Conservation (phyloP, 2,888 invertebrate genomes). For the Cataglyphis albicans region DNA sequence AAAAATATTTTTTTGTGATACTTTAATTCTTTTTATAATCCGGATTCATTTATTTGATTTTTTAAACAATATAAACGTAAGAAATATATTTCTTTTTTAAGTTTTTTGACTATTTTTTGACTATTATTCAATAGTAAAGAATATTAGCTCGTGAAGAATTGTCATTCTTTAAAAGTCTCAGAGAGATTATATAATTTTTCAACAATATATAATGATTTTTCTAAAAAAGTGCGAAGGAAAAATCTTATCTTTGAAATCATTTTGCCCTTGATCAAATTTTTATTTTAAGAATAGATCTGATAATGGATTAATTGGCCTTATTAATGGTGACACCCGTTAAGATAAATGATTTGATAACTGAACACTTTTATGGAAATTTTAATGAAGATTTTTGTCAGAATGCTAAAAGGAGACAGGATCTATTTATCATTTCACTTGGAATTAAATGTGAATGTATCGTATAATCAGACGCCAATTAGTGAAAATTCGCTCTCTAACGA, state of each 20-base stretch:
- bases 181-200: background rate
- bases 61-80: too few relatives aligned
- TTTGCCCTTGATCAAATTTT: background rate
- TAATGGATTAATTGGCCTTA: background rate
- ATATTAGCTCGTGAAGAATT: background rate
- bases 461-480: constrained; percentile 30
- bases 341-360: background rate
- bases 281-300: background rate
- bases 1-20: too few relatives aligned
- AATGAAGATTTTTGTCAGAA: background rate
- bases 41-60: too few relatives aligned
- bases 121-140: background rate
- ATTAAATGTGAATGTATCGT: background rate
- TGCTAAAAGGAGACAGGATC: background rate
- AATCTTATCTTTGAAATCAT: background rate
- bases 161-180: background rate
- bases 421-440: background rate
- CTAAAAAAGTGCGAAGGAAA: background rate
- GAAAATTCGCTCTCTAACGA: background rate
- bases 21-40: too few relatives aligned
- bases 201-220: background rate
- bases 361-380: background rate
- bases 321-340: background rate
- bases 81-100: too few relatives aligned
- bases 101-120: too few relatives aligned